Evolutionary conservation across 2,113 vertebrate genomes (phyloP).

Genomic region (Sinosuthora webbiana): DNA sequence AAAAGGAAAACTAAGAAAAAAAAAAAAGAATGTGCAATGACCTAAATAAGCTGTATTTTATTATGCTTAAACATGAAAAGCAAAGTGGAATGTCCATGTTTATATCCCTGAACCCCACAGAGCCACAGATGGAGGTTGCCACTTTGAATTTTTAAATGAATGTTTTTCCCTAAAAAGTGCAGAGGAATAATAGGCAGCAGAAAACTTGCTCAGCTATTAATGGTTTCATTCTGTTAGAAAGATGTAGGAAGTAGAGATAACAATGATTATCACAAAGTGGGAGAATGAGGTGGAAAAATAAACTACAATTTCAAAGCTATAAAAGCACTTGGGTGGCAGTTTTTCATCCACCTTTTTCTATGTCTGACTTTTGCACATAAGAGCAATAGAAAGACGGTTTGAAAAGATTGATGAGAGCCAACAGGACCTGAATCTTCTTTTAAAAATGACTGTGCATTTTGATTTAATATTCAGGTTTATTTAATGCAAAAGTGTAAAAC

Average conservation of each 20-base stretch:
- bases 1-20: background rate
- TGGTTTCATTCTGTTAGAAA: slow-evolving; percentile 22
- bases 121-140: slow-evolving; percentile 32
- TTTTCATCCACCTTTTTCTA: slow-evolving; percentile 39
- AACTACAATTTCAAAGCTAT: slow-evolving; percentile 49
- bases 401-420: slow-evolving; percentile 31
- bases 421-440: slow-evolving; percentile 11
- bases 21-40: background rate
- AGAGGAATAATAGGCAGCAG: slow-evolving; percentile 20
- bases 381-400: slow-evolving; percentile 20
- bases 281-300: slow-evolving; percentile 44
- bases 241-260: slow-evolving; percentile 13
- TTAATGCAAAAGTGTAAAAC: background rate
- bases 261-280: slow-evolving; percentile 23
- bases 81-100: slow-evolving; percentile 25
- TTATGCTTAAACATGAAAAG: slow-evolving; percentile 20
- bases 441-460: slow-evolving; percentile 10
- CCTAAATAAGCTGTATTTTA: slow-evolving; percentile 53
- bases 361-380: background rate
- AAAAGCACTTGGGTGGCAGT: slow-evolving; percentile 28
- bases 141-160: slow-evolving; percentile 51
- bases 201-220: slow-evolving; percentile 28
- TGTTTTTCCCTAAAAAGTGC: background rate
- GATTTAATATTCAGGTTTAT: slow-evolving; percentile 30
- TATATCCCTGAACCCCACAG: slow-evolving; percentile 31